Evolutionary conservation across 2,797 vertebrate species (phyloP), one percentile per base, ranked within the genome.

Genomic region (Myotis daubentonii): DNA sequence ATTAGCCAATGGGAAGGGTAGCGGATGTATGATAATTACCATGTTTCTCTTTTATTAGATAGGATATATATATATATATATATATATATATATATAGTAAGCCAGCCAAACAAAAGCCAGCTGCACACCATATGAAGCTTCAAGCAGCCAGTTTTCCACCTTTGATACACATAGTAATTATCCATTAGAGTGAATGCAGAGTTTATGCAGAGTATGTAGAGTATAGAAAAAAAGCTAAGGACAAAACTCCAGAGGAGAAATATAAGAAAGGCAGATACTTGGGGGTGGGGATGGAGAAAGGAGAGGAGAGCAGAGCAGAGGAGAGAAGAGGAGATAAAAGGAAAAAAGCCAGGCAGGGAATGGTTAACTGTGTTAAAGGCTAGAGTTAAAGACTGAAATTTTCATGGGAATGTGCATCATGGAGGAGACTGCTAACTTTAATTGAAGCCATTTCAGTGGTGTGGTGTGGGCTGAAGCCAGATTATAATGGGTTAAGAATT

Each of bases 121-220:
- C 66, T 55, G 16, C 47, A 85, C n/a, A 38, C 47, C 33, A 23
- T 47, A 80, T 33, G 66, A 80, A 41, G 51, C 41, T 89, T 89
- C 38, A 41, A 68, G 49, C 28, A 80, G 65, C 6, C 82, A 80
- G 8, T 41, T 85, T 85, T 85, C 47, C 38, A 85, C 36, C 78
- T 75, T 88, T 83, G 83, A 36, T 57, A 68, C 49, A 85, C 30
- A 87, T n/a, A 66, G 25, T 33, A 83, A 88, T 83, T 62, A 83
- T 30, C 38, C 30, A 55, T 92, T 92, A 92, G 33, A 88, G 28
- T 78, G 62, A 71, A 60, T 62, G 70, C 51, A 71, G 44, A 74
- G 19, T 76, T 83, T 94, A 70, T 10, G 30, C 19, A 55, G 68
- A 51, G 38, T 75, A 33, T 65, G 78, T 47, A 47, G 51, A 51